Evolutionary conservation across 2,113 vertebrate genomes (phyloP), one percentile per base, ranked within the genome.

Genomic region (Dasyprocta punctata): DNA sequence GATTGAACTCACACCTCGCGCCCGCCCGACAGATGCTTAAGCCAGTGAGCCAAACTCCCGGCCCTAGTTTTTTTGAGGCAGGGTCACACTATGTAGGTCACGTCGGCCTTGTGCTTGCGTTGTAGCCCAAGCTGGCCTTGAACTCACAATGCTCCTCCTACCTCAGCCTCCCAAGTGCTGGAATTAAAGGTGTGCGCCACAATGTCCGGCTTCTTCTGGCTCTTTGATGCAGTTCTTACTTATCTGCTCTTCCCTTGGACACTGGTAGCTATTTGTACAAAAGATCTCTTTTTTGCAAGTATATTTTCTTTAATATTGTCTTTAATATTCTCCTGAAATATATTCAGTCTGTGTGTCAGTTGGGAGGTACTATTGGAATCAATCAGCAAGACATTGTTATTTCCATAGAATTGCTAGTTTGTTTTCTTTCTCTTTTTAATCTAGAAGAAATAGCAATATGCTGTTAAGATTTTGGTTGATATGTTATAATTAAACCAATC

Each of bases 401-500:
- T 96, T 41, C 81, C 82, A 91, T 78, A 89, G 86, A 86, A 63
- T 56, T 93, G 54, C 28, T 86, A 94, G 28, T n/a, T 65, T 93
- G 81, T 86, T 38, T 56, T 95, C 17, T 97, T 90, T 14, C 19
- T 58, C 8, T 22, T 60, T 17, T 44, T 94, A 97, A 86, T 36
- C 58, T 44, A 38, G 67, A 87, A 91, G 20, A 7, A 87, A 86
- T 95, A 52, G 88, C 95, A 93, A 88, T 41, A 47, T 20, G 54
- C 63, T 87, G 58, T 71, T 20, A 80, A 78, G 77, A 60, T 89
- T 81, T 80, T 95, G 12, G 12, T 95, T 90, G 60, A 41, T 71
- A 24, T 91, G 38, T 86, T 96, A 83, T 36, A 65, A 47, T 90
- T 49, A 92, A 44, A 38, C 33, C 80, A 80, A 92, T 52, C 28